Base-by-base conservation (phyloP, 2,113 vertebrate species). In the Nansenia antarctica region DNA sequence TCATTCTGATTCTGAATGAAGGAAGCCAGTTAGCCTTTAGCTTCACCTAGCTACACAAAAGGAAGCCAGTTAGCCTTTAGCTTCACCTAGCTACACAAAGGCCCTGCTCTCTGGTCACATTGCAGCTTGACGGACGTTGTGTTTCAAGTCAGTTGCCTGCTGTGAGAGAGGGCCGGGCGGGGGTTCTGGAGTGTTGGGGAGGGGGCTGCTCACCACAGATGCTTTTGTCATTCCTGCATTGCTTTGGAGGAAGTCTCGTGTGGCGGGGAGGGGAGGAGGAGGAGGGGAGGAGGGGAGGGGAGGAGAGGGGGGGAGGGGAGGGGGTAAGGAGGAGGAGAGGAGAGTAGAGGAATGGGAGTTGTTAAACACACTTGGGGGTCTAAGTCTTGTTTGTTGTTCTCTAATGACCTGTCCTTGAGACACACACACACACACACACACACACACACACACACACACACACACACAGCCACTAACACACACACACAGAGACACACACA, bases 111-210 rank as follows among this genome's bases (percentile, higher is more conserved):
- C 22, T 52, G 45, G 15, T 3, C 31, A 30, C 24, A 9, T 52
- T 58, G 62, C 53, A 15, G 27, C 39, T 4, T 1, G 45, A 53
- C 49, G 55, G 78, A 32, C 37, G 3, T 53, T 72, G 5, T n/a
- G 66, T 75, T 55, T 67, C 14, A 65, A 78, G 76, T 69, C 35
- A 61, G 54, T 73, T 62, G 64, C 68, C 69, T 45, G 70, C 63
- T 68, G 79, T 70, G 42, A 69, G 27, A n/a, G n/a, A n/a, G n/a
- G n/a, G n/a, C n/a, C n/a, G n/a, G n/a, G n/a, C n/a, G n/a, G n/a
- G n/a, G n/a, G n/a, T n/a, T n/a, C n/a, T n/a, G n/a, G n/a, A n/a
- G n/a, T n/a, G n/a, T n/a, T n/a, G n/a, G n/a, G n/a, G n/a, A n/a
- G 37, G 8, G 22, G 22, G 52, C 65, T 47, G 58, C 73, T 64